Evolutionary conservation across 2,113 vertebrate species (phyloP), one percentile per base, ranked within the genome.

Genomic region (Polypterus bichir): DNA sequence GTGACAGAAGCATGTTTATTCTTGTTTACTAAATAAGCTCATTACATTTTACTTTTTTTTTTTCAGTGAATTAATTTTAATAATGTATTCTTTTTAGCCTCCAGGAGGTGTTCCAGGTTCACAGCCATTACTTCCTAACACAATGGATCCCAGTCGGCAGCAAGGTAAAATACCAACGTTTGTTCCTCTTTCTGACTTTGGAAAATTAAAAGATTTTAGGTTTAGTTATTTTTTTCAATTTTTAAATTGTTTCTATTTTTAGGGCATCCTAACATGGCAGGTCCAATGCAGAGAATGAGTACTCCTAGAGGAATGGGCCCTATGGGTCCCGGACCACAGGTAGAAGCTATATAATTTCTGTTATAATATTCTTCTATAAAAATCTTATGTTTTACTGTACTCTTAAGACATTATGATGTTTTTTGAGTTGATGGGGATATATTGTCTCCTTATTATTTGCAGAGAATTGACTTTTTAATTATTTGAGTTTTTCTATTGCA

Each of bases 241-340:
- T 64, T 4, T 62, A 45, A 10, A 62, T 46, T 49, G 5, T 61
- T 45, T 61, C 46, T 60, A 4, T 46, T 10, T 62, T 11, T 57
- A 94, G 89, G 89, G 47, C 94, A 97, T 82, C 94, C 94, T 65
- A 93, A 91, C 73, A 87, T 97, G 87, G 94, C 85, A 77, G 89
- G 93, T 65, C 93, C 92, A 57, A 97, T 99, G 93, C 95, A 97
- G 80, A 90, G 96, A 82, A 99, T 99, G 93, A 94, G 91, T 70
- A 90, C 92, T 73, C 93, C 96, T 1, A 88, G 95, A 87, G 93
- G 92, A 77, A 97, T 99, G 94, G 95, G 91, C 64, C 94, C 95
- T 5, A 97, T 98, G 91, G 96, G 92, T 47, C 94, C 94, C 0
- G 95, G 93, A 71, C 94, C 93, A 27, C 96, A 99, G 94, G 96